Evolutionary conservation across 2,888 invertebrate species (phyloP), one percentile per base, ranked within the genome.

Genomic region (Heliconius aoede): DNA sequence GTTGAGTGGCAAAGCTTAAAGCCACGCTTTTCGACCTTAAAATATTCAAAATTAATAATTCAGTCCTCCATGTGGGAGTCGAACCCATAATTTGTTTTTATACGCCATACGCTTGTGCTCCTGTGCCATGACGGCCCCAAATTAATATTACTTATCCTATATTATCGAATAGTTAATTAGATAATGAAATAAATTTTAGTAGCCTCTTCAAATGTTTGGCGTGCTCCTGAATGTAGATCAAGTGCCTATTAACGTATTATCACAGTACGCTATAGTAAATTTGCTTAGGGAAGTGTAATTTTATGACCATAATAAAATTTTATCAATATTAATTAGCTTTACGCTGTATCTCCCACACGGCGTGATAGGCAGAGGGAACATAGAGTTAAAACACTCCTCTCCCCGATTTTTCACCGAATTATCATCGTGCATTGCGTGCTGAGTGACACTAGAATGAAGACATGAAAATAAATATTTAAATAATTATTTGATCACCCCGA

Each of bases 181-280:
- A 32, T 68, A 28, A 68, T 69, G 69, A 55, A 55, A 30, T 69
- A 32, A 30, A 55, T 30, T 69, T 69, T 55, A 51, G 69, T 28
- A 24, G 51, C 51, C 32, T 69, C 51, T 55, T 55, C 69, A 69
- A 55, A 55, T 69, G 32, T 69, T 69, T 69, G 55, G 15, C 51
- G 15, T 69, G 30, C 69, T 55, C 55, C 24, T 32, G 55, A 55
- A 69, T 69, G 30, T 55, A 51, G 30, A 69, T n/a, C 55, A 69
- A 69, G 69, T 32, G 24, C 30, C 51, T 32, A 65, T 36, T 36
- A 65, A 55, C 30, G 30, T 21, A 28, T 28, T 21, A 28, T 28
- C 51, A 30, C 55, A 69, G n/a, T 8, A 69, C 30, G 15, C 69
- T n/a, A 30, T 55, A n/a, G 55, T 32, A 30, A 30, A 40, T 60